Percentiles rank a stretch among this genome's conserved stretches.
Evolutionary conservation across 2,888 invertebrate genomes (phyloP).

Genomic region (Chymomyza caudatula): DNA sequence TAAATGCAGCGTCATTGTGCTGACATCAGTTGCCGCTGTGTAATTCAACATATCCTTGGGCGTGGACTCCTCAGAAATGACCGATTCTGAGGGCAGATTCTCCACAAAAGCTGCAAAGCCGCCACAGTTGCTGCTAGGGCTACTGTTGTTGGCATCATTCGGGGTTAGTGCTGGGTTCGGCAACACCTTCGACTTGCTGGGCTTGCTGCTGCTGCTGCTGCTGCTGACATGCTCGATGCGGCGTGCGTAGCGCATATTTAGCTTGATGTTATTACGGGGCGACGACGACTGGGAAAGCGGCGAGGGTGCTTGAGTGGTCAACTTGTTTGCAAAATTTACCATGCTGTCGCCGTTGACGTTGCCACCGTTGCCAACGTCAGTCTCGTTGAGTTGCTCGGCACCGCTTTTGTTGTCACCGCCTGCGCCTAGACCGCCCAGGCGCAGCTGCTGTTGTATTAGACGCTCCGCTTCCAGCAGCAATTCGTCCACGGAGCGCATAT

Average conservation of each 20-base stretch:
- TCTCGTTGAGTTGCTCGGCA: not conserved
- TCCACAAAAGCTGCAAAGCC: slow-evolving; percentile 73
- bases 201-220: not conserved
- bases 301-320: slow-evolving; percentile 16
- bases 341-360: slow-evolving; percentile 3
- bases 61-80: slow-evolving; percentile 76
- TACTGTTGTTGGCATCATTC: slow-evolving; percentile 10
- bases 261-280: slow-evolving; percentile 59
- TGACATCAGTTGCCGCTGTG: slow-evolving; percentile 38
- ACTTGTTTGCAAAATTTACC: not conserved
- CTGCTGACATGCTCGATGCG: slow-evolving; percentile 53
- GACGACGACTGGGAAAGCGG: slow-evolving; percentile 43
- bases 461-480: slow-evolving; percentile 81
- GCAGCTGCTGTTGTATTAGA: slow-evolving; percentile 75
- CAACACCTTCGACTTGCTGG: not conserved
- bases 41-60: slow-evolving; percentile 71
- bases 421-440: slow-evolving; percentile 35
- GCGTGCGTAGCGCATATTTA: slow-evolving; percentile 65
- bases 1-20: slow-evolving; percentile 24
- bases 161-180: slow-evolving; percentile 19
- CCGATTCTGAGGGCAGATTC: slow-evolving; percentile 74
- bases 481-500: slow-evolving; percentile 81
- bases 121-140: not conserved
- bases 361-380: slow-evolving; percentile 12
- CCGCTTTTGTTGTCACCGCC: slow-evolving; percentile 3